These are phyloP conservation scores for Otocyon megalotis DNA, from an alignment of 2,113 vertebrate genomes.

Conservation along the genomic window DNA sequence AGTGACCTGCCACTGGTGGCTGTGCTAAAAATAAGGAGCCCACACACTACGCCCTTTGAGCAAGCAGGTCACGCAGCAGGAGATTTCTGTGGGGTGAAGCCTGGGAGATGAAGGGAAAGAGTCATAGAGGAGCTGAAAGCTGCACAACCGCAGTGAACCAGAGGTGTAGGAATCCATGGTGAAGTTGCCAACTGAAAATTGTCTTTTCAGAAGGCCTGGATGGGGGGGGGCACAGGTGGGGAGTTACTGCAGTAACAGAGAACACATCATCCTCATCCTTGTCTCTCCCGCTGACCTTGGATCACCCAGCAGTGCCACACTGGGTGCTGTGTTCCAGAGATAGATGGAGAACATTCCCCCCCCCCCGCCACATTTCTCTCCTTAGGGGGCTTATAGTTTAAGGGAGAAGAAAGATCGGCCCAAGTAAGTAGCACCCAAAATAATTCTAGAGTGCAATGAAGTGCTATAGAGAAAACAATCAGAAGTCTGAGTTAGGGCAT, in stretches of 20 bases:
- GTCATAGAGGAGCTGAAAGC: background rate
- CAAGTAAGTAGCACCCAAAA: background rate
- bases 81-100: background rate
- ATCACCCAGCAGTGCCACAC: background rate
- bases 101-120: background rate
- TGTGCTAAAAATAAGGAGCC: background rate
- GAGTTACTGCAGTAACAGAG: background rate
- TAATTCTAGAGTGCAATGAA: background rate
- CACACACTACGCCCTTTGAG: background rate
- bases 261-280: background rate
- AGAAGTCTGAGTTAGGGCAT: background rate
- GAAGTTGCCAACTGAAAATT: background rate
- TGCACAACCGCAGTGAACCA: background rate
- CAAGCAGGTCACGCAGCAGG: background rate
- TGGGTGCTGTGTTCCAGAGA: background rate
- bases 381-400: background rate
- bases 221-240: too few species aligned
- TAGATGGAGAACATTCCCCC: background rate
- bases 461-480: background rate
- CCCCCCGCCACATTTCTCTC: accelerated
- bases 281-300: background rate
- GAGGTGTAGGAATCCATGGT: background rate
- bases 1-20: background rate
- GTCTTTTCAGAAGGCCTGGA: background rate
- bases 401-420: background rate